Conservation (phyloP, 1,140 invertebrate genomes). For the Neuroterus valhalla region DNA sequence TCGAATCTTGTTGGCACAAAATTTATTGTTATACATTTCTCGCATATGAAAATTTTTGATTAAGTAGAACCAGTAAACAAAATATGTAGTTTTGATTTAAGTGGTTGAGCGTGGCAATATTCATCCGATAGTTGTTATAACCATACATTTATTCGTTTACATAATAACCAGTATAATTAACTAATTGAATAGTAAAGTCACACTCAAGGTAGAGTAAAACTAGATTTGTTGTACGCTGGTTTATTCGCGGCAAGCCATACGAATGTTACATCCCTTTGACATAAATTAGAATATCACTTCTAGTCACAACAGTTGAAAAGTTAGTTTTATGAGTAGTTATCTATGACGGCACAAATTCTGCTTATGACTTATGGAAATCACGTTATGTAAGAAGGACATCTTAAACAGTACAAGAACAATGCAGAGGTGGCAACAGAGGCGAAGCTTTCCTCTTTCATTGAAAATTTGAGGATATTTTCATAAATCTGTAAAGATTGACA, state of each 20-base stretch:
- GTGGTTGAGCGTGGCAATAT: constrained; percentile 33
- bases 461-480: too few species aligned
- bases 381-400: constrained; percentile 40
- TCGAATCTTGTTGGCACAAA: constrained; percentile 58
- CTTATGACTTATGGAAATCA: constrained; percentile 42
- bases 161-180: constrained; percentile 32
- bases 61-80: not conserved
- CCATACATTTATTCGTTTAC: constrained; percentile 32
- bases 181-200: constrained; percentile 38
- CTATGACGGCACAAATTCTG: constrained; percentile 37
- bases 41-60: not conserved
- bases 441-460: too few species aligned
- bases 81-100: not conserved
- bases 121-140: constrained; percentile 12
- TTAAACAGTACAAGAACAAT: constrained; percentile 47
- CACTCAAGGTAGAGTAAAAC: constrained; percentile 48
- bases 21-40: constrained; percentile 59
- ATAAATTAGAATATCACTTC: constrained; percentile 20
- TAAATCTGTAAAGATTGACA: too few species aligned
- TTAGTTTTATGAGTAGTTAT: constrained; percentile 31
- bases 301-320: not conserved
- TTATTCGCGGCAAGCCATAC: constrained; percentile 22
- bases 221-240: constrained; percentile 44
- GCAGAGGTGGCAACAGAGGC: constrained; percentile 38
- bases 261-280: constrained; percentile 28